Evolutionary conservation across 2,113 vertebrate genomes (phyloP).

Genomic region (Pampusana beccarii): DNA sequence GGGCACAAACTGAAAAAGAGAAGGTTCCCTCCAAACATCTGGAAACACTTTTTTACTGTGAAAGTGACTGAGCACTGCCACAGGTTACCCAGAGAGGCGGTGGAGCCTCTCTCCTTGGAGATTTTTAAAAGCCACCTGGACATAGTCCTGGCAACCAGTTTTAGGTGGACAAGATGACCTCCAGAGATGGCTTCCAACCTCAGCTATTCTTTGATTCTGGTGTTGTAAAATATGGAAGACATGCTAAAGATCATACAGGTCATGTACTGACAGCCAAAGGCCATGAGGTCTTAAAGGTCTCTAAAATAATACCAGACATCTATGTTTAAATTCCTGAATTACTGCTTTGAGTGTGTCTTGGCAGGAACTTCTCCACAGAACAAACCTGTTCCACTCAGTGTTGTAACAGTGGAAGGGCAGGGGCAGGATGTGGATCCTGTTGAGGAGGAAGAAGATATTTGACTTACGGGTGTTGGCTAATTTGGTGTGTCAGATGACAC

Average conservation of each 20-base stretch:
- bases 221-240: background rate
- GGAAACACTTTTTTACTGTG: too few species aligned
- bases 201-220: too few species aligned
- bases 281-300: background rate
- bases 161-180: too few species aligned
- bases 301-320: background rate
- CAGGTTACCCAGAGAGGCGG: too few species aligned
- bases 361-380: background rate
- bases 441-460: conserved; percentile 8
- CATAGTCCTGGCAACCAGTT: too few species aligned
- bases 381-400: background rate
- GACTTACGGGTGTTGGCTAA: background rate
- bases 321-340: background rate
- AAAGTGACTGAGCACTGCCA: too few species aligned
- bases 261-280: background rate
- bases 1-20: too few species aligned
- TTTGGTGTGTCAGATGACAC: background rate
- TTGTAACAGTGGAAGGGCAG: background rate
- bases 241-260: background rate
- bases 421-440: conserved; percentile 38
- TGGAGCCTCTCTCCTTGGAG: too few species aligned
- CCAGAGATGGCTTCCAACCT: too few species aligned
- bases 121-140: too few species aligned
- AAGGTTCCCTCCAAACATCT: too few species aligned
- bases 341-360: background rate